phyloP scores from a whole-genome alignment of 2,888 invertebrate species.

The Hecatera dysodea region DNA sequence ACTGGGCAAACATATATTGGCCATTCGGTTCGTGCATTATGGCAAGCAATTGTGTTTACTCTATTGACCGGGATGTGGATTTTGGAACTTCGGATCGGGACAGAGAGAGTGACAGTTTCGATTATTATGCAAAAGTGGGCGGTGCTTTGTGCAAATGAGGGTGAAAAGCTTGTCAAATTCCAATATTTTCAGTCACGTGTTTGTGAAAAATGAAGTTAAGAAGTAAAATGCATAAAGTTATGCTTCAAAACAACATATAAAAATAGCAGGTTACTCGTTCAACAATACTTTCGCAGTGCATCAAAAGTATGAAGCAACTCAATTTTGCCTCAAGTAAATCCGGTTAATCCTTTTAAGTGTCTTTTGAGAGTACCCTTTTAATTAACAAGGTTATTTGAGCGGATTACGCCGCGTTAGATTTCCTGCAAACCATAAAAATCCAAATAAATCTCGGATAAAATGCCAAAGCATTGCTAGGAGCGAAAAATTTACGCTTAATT shows the following conservation, averaged over 20 bases:
- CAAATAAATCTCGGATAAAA: slow-evolving; percentile 55
- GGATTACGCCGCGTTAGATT: slow-evolving; percentile 66
- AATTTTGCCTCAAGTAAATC: slow-evolving; percentile 55
- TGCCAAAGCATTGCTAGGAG: slow-evolving; percentile 41
- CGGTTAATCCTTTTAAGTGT: slow-evolving; percentile 62
- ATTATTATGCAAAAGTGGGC: not conserved
- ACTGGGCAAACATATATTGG: slow-evolving; percentile 46
- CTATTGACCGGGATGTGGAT: slow-evolving; percentile 17
- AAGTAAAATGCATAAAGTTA: not conserved
- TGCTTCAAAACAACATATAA: slow-evolving; percentile 16
- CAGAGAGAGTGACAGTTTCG: not conserved
- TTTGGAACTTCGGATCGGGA: slow-evolving; percentile 21
- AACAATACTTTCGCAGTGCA: slow-evolving; percentile 43
- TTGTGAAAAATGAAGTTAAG: too few species aligned
- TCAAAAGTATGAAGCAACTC: slow-evolving; percentile 49
- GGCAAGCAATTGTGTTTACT: slow-evolving; percentile 45
- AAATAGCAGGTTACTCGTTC: slow-evolving; percentile 14
- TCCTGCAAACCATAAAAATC: slow-evolving; percentile 55
- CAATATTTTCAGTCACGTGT: too few species aligned
- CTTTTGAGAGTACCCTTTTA: slow-evolving; percentile 66
- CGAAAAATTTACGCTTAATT: slow-evolving; percentile 33
- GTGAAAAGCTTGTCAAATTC: too few species aligned
- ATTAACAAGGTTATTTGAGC: slow-evolving; percentile 74
- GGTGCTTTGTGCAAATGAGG: not conserved
- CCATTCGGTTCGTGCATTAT: slow-evolving; percentile 43